Evolutionary conservation across 2,797 vertebrate species (phyloP), one percentile per base, ranked within the genome.

Genomic region (Eleutherodactylus coqui): DNA sequence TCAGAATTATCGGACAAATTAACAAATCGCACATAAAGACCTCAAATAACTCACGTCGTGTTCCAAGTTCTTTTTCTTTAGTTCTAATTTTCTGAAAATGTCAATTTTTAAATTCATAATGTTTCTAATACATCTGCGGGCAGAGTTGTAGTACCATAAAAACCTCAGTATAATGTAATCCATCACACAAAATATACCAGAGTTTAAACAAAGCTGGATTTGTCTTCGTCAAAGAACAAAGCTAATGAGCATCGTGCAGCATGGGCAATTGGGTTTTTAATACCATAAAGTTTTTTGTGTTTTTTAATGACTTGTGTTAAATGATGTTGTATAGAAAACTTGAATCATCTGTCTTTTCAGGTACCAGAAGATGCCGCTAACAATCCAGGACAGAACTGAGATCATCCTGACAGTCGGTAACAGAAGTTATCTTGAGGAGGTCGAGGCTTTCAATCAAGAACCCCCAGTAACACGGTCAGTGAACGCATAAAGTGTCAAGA

Each of bases 71-170:
- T 72, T n/a, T n/a, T n/a, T 77, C 69, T 81, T 45, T 55, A 80
- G 43, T 62, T 85, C 47, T 80, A 85, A 75, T 85, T 64, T 75
- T 67, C 84, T 73, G 84, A 80, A 58, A n/a, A 85, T 5, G 17
- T 85, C 27, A 29, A 80, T 60, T 85, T 79, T 77, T 53, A 51
- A 41, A 79, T 85, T 70, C 75, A 16, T 79, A 79, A 85, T 79
- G 79, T 72, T 85, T 85, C 43, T 79, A 80, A 80, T 85, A 80
- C 51, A 67, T 49, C 77, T 85, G 77, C 49, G 41, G 67, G 77
- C 84, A 85, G 49, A 60, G 36, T 49, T 49, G 69, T 34, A 55
- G 34, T 17, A 80, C 80, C 41, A 85, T 85, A 70, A 85, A 80
- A 85, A 55, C 49, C 41, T 85, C 53, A 75, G n/a, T 45, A 24